Base-by-base conservation (phyloP, 2,888 invertebrate genomes). In the Drosophila putrida region DNA sequence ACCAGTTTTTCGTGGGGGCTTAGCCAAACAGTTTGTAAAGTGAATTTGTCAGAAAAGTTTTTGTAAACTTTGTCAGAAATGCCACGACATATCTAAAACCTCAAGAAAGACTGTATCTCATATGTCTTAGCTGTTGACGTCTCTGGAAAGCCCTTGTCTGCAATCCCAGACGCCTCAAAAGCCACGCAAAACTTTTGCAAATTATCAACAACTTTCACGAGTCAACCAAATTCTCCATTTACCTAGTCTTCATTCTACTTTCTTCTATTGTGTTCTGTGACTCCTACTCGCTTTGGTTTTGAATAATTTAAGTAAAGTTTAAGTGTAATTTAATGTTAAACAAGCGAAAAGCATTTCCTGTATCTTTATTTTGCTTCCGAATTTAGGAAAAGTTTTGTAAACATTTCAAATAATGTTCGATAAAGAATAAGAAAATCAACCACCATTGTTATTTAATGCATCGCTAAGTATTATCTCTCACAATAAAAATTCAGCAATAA, bases 141-240 rank as follows among this genome's bases (percentile, higher is more conserved):
- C 35, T 15, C 11, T 31, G 8, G 31, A 38, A 50, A 6, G 15
- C 25, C 25, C 20, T 27, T 62, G 83, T 85, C 73, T 80, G 73
- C 69, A 65, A 75, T 75, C 64, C 57, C 80, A 82, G 80, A 85
- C 82, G 54, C 35, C 31, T 13, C 38, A 27, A 49, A 62, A 66
- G 15, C 58, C 71, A 50, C 36, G 58, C n/a, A n/a, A 71, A 85
- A 85, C 75, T 85, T 78, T 80, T 38, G n/a, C 8, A 13, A 46
- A 59, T 65, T 49, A 53, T 57, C 57, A 36, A 58, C 31, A 75
- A 72, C 36, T 75, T 64, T 57, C 10, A 6, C 13, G 6, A 58
- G 53, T 38, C 33, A 50, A 58, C 9, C 39, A 55, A 55, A 54
- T 73, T 38, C 13, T 44, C 33, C 54, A 50, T 44, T 51, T 33